Conservation (phyloP, 2,888 invertebrate genomes). For the Nomada fucata region DNA sequence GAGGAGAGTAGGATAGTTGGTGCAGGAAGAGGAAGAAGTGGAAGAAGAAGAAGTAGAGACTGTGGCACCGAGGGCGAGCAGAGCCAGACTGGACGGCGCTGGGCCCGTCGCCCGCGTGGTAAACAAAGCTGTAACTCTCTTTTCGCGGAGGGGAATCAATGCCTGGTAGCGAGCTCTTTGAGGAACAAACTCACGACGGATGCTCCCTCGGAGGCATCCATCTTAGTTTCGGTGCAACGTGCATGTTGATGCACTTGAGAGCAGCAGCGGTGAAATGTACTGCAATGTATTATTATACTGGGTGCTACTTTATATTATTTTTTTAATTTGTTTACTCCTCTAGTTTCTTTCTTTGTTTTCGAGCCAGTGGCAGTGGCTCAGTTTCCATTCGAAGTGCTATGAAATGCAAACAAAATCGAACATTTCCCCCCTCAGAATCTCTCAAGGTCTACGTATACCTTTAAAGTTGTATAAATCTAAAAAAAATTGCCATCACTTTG, state of each 20-base stretch:
- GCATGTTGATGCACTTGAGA: slow-evolving; percentile 75
- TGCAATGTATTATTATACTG: too few relatives aligned
- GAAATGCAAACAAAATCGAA: too few relatives aligned
- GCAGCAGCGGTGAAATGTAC: background rate
- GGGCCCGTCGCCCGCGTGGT: slow-evolving; percentile 80
- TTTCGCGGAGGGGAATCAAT: slow-evolving; percentile 82
- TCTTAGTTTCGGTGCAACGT: slow-evolving; percentile 74
- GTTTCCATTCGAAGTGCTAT: too few relatives aligned
- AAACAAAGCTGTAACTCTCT: slow-evolving; percentile 84
- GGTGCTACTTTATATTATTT: too few relatives aligned
- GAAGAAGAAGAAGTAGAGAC: slow-evolving; percentile 59
- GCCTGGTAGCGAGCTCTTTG: slow-evolving; percentile 69
- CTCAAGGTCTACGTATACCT: too few relatives aligned
- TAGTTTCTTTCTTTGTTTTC: too few relatives aligned
- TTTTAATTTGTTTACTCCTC: too few relatives aligned
- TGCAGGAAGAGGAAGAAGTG: slow-evolving; percentile 43
- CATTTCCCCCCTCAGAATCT: too few relatives aligned
- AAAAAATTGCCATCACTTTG: too few relatives aligned
- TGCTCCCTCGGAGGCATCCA: slow-evolving; percentile 67
- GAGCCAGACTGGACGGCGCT: slow-evolving; percentile 84
- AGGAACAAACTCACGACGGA: slow-evolving; percentile 72
- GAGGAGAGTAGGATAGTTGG: background rate
- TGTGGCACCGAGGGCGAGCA: slow-evolving; percentile 65
- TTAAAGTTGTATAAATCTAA: too few relatives aligned
- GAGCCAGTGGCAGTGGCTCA: too few relatives aligned